phyloP scores from a whole-genome alignment of 2,113 vertebrate species.

The Neofelis nebulosa region DNA sequence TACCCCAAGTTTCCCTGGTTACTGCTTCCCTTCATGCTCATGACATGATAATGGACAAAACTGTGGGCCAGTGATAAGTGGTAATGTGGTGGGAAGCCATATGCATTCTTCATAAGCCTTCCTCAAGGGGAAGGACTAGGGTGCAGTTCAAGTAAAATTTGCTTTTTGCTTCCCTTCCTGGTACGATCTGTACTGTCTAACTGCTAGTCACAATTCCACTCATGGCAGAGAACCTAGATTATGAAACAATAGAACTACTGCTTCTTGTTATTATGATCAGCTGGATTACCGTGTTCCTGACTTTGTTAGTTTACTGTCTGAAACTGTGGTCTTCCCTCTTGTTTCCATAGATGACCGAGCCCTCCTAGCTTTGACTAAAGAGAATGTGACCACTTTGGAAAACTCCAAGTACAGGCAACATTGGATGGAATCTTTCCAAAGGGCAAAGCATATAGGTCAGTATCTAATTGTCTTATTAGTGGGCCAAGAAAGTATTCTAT shows the following conservation, averaged over 20 bases:
- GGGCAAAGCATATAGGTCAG: background rate
- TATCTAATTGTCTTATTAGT: conserved; percentile 15
- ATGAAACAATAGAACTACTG: background rate
- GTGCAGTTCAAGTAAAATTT: background rate
- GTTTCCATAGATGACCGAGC: background rate
- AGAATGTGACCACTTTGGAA: background rate
- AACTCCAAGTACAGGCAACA: background rate
- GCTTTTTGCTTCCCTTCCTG: background rate
- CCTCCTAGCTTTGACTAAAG: background rate
- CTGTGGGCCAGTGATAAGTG: background rate
- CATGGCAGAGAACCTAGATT: background rate
- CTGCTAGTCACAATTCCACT: background rate
- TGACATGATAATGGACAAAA: conserved; percentile 56
- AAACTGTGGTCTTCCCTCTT: background rate
- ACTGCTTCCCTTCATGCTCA: background rate
- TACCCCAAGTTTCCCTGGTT: background rate
- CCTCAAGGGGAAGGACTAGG: background rate
- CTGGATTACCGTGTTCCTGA: background rate
- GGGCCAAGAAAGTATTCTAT: background rate
- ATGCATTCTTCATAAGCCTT: background rate
- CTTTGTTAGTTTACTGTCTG: background rate
- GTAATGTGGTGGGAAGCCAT: background rate
- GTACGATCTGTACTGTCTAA: background rate
- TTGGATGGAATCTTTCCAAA: background rate
- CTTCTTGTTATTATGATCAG: background rate